A percentile compares a stretch with the other conserved stretches of the same genome.
phyloP scores from a whole-genome alignment of 2,113 vertebrate genomes.

The Erythrocebus patas region DNA sequence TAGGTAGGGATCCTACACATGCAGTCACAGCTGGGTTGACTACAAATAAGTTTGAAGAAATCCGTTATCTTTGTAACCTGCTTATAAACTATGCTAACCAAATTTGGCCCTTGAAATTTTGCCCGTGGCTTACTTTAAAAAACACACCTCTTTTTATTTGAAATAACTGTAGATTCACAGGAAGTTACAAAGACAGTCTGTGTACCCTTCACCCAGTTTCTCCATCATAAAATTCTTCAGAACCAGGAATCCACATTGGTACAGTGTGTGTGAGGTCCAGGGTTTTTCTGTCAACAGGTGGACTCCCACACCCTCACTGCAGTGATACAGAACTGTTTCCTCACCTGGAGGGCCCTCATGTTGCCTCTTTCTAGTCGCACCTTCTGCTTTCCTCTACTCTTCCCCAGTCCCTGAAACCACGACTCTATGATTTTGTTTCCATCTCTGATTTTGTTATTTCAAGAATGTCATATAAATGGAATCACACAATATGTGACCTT shows the following conservation, averaged over 20 bases:
- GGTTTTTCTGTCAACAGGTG: not conserved
- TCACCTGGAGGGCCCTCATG: no score
- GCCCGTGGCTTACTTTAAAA: not conserved
- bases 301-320: not conserved
- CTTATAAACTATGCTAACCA: not conserved
- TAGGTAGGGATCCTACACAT: fast-evolving
- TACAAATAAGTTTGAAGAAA: not conserved
- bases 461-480: not conserved
- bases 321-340: not conserved
- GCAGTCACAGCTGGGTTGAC: fast-evolving
- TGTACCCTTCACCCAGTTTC: not conserved
- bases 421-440: not conserved
- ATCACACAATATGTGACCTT: not conserved
- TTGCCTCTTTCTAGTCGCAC: fast-evolving
- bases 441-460: not conserved
- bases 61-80: not conserved
- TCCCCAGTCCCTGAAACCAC: no score
- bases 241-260: not conserved
- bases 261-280: not conserved
- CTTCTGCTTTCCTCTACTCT: not conserved
- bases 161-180: not conserved
- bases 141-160: not conserved
- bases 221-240: no score
- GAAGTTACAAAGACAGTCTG: not conserved
- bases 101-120: not conserved